Evolutionary conservation across 1,140 invertebrate species (phyloP).

Genomic region (Notospermus geniculatus): DNA sequence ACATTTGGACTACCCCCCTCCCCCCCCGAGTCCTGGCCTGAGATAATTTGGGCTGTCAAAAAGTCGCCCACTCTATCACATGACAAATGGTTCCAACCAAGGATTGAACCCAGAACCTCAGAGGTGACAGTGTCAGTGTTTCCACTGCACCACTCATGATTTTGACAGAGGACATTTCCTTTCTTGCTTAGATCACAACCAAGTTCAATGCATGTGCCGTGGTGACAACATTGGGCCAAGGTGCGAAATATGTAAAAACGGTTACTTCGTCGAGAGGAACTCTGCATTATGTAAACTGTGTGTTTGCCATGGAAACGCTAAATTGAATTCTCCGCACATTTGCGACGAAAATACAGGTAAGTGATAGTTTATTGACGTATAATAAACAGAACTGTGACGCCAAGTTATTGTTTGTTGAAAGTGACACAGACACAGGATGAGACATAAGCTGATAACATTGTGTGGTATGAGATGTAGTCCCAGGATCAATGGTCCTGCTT

Average conservation of each 20-base stretch:
- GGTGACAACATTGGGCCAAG: constrained; percentile 4
- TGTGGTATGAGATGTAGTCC: not conserved
- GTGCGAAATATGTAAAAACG: not conserved
- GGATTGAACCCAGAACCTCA: too few relatives aligned
- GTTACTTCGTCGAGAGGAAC: not conserved
- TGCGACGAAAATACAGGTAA: constrained; percentile 1
- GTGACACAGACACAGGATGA: not conserved
- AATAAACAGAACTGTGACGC: too few relatives aligned
- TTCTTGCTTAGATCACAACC: too few relatives aligned
- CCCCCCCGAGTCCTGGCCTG: too few relatives aligned
- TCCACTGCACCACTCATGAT: too few relatives aligned
- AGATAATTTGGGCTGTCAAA: too few relatives aligned
- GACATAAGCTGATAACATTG: not conserved
- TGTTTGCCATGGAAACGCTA: constrained; percentile 1
- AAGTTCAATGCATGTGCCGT: not conserved
- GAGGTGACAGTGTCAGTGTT: too few relatives aligned
- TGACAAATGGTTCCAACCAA: too few relatives aligned
- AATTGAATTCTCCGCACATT: not conserved
- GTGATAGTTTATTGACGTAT: too few relatives aligned
- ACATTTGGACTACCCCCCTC: not conserved
- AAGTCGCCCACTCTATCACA: too few relatives aligned
- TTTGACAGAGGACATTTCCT: too few relatives aligned
- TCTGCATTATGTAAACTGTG: not conserved
- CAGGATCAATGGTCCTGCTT: not conserved
- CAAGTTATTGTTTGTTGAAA: too few relatives aligned